Percentiles rank a stretch among this genome's conserved stretches.
phyloP scores from a whole-genome alignment of 2,888 invertebrate genomes.

The Polymixis flavicincta region DNA sequence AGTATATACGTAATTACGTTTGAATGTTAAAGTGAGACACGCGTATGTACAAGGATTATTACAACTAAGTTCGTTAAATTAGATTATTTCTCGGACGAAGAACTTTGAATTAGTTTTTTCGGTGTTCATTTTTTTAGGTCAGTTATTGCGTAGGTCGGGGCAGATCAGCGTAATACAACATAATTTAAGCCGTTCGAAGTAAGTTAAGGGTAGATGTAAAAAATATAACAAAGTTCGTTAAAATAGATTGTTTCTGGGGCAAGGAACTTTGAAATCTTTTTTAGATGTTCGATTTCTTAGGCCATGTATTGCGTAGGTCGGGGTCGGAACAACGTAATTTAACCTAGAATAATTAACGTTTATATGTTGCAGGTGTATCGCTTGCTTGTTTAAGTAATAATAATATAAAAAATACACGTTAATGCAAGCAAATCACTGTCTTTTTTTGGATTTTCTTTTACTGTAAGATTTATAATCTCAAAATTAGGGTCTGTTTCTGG shows the following conservation, averaged over 20 bases:
- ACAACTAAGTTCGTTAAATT: constrained; percentile 54
- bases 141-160: not conserved
- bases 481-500: not conserved
- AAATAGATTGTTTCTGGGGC: not conserved
- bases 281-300: not conserved
- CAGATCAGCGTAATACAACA: not conserved
- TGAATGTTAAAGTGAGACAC: no score
- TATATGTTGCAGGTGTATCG: not conserved
- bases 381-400: not conserved
- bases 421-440: not conserved
- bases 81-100: constrained; percentile 1
- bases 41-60: constrained; percentile 34
- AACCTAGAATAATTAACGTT: not conserved
- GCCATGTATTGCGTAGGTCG: not conserved
- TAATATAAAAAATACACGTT: not conserved
- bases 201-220: not conserved
- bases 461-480: not conserved
- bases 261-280: not conserved
- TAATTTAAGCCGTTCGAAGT: not conserved
- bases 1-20: no score
- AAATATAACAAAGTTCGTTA: not conserved
- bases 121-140: not conserved
- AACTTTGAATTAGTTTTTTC: not conserved
- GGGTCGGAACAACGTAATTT: not conserved
- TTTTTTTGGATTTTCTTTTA: not conserved